phyloP scores from a whole-genome alignment of 2,888 invertebrate genomes.

The Conus canariensis region DNA sequence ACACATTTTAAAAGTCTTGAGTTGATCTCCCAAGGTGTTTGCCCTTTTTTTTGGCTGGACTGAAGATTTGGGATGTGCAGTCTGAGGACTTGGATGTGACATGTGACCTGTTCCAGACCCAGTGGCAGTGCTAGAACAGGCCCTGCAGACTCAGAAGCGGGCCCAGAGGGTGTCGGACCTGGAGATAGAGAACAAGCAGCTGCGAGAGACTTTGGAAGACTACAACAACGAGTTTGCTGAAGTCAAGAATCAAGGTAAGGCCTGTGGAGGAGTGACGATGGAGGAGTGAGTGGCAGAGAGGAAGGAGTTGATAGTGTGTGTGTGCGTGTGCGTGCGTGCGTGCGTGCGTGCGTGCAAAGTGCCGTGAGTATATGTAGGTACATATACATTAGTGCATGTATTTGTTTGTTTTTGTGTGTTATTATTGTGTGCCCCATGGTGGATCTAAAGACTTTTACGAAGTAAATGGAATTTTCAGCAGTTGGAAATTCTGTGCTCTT shows the following conservation, averaged over 20 bases:
- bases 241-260: constrained; percentile 80
- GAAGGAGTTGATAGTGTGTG: neutral
- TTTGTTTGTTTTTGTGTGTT: too few species aligned
- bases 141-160: constrained; percentile 79
- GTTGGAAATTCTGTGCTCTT: too few species aligned
- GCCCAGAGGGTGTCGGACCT: constrained; percentile 78
- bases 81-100: too few species aligned
- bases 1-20: too few species aligned
- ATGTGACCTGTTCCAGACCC: constrained; percentile 77
- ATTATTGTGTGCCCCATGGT: too few species aligned
- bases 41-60: too few species aligned
- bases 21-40: too few species aligned
- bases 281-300: neutral
- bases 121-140: constrained; percentile 79
- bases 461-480: too few species aligned
- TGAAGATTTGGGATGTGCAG: too few species aligned
- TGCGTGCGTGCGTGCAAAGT: neutral
- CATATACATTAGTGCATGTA: too few species aligned
- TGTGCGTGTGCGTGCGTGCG: neutral
- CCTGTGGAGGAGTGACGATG: neutral
- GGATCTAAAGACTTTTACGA: too few species aligned
- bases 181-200: constrained; percentile 80
- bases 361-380: neutral
- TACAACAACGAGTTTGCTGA: constrained; percentile 81
- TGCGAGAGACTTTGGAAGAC: constrained; percentile 81